A percentile compares a stretch with the other conserved stretches of the same genome.
These are phyloP conservation scores for Graphium colonna DNA, from an alignment of 2,888 invertebrate genomes.

Conservation along the genomic window DNA sequence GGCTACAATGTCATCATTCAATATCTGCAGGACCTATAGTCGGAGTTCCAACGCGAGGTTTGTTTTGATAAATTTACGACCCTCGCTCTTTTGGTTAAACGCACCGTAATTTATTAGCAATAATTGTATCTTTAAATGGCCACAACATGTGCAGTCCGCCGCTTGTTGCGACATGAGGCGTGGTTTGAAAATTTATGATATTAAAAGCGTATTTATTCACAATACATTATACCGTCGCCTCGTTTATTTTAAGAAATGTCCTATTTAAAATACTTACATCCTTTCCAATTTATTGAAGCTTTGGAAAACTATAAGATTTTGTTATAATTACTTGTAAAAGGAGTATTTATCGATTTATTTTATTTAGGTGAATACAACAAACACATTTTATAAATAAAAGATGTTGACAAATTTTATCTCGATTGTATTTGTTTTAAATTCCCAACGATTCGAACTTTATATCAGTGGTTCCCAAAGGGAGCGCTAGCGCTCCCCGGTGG, in stretches of 20 bases:
- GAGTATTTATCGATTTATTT: background rate
- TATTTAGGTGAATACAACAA: too few species aligned
- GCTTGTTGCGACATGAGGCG: conserved; percentile 33
- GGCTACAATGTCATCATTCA: too few species aligned
- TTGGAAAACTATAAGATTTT: background rate
- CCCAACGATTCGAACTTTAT: too few species aligned
- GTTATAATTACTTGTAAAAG: background rate
- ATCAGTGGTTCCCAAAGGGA: too few species aligned
- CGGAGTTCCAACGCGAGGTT: conserved; percentile 1
- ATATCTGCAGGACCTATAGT: conserved; percentile 16
- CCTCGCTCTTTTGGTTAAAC: conserved; percentile 19
- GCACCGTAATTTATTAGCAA: conserved; percentile 32
- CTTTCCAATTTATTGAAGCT: background rate
- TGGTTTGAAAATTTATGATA: conserved; percentile 30
- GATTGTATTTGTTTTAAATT: too few species aligned
- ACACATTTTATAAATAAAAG: too few species aligned
- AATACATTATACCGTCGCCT: conserved; percentile 7
- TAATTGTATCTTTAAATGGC: conserved; percentile 32
- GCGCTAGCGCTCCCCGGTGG: too few species aligned
- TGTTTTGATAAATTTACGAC: conserved; percentile 24
- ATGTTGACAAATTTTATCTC: too few species aligned
- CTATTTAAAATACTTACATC: conserved; percentile 1
- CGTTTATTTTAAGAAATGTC: conserved; percentile 17
- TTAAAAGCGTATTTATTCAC: conserved; percentile 32
- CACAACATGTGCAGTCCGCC: conserved; percentile 30